Percentiles rank a stretch among this genome's conserved stretches.
These are phyloP conservation scores for Thunnus albacares DNA, from an alignment of 2,797 vertebrate genomes.

Conservation along the genomic window DNA sequence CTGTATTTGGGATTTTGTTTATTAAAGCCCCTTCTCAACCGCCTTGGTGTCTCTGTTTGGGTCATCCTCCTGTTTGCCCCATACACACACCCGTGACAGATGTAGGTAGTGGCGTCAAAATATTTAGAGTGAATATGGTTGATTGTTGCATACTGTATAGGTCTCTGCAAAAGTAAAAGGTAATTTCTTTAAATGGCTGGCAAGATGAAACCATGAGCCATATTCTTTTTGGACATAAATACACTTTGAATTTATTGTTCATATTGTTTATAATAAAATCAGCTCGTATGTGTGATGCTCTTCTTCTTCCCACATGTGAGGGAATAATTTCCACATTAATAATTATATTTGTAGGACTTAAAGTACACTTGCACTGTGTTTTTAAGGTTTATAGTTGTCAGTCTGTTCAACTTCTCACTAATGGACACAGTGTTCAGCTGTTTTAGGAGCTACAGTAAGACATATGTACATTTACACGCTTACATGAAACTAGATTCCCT, in stretches of 20 bases:
- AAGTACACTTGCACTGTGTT: neutral
- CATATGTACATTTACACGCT: neutral
- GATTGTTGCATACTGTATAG: conserved; percentile 32
- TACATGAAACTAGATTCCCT: neutral
- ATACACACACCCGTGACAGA: neutral
- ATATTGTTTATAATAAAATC: neutral
- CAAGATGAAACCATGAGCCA: neutral
- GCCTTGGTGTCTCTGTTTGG: no score
- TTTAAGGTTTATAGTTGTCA: neutral
- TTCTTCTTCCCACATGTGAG: conserved; percentile 3
- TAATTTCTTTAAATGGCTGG: conserved; percentile 9
- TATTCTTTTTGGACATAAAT: conserved; percentile 1
- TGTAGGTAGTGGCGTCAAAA: conserved; percentile 50
- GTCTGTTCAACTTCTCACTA: neutral
- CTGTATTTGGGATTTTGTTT: no score
- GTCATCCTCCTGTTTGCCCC: neutral
- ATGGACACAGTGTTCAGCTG: neutral
- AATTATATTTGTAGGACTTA: neutral
- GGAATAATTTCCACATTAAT: conserved; percentile 13
- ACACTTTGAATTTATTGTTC: conserved; percentile 10
- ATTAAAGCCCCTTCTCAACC: neutral
- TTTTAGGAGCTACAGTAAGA: neutral
- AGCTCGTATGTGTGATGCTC: neutral
- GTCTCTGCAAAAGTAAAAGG: conserved; percentile 10
- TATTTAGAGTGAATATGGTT: conserved; percentile 54